Percentiles rank a stretch among this genome's conserved stretches.
phyloP scores from a whole-genome alignment of 2,797 vertebrate species.

The Fistularia commersonii region DNA sequence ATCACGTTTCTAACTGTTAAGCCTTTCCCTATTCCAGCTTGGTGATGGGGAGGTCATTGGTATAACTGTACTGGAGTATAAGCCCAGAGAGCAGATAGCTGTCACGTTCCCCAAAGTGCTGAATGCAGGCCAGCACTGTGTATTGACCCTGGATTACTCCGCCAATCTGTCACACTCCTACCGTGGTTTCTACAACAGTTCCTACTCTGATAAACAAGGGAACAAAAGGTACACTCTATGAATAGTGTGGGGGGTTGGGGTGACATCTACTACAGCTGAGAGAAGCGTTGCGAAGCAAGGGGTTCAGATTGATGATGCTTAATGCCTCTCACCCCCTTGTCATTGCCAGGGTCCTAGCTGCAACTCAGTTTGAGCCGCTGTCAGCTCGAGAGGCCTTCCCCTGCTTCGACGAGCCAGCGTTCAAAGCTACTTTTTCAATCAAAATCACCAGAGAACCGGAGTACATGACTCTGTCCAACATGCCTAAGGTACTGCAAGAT shows the following conservation, averaged over 20 bases:
- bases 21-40: slow-evolving; percentile 40
- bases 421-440: slow-evolving; percentile 90
- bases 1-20: not conserved
- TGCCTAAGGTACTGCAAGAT: slow-evolving; percentile 83
- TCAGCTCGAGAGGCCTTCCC: slow-evolving; percentile 92
- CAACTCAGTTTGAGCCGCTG: slow-evolving; percentile 94
- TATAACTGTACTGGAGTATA: slow-evolving; percentile 83
- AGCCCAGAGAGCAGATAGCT: slow-evolving; percentile 85
- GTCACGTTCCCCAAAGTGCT: slow-evolving; percentile 77
- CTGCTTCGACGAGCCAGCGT: slow-evolving; percentile 94
- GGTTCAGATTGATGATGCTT: not conserved
- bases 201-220: slow-evolving; percentile 76
- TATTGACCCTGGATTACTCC: slow-evolving; percentile 80
- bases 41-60: slow-evolving; percentile 54
- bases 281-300: too few species aligned
- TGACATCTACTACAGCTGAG: too few species aligned
- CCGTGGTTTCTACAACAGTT: slow-evolving; percentile 90
- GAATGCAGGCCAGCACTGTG: slow-evolving; percentile 75
- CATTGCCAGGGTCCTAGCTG: slow-evolving; percentile 83
- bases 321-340: slow-evolving; percentile 1
- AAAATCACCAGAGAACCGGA: slow-evolving; percentile 81
- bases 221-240: slow-evolving; percentile 74
- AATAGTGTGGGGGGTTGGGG: too few species aligned
- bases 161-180: slow-evolving; percentile 85
- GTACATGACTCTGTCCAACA: slow-evolving; percentile 88